Conservation (phyloP, 2,113 vertebrate genomes). For the Erythrolamprus reginae region DNA sequence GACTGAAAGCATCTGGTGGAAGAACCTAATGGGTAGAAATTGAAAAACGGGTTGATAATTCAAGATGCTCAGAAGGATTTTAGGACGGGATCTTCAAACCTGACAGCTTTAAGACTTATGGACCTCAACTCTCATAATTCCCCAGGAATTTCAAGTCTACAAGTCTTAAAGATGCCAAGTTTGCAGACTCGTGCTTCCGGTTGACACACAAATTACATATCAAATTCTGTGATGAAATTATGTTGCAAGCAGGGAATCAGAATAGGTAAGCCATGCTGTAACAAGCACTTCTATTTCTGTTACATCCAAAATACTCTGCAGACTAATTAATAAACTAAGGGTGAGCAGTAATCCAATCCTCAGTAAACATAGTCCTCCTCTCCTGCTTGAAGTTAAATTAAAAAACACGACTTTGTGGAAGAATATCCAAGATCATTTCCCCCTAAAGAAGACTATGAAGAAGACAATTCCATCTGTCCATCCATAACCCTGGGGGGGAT, state of each 20-base stretch:
- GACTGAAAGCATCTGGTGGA: neutral
- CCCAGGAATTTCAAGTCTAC: too few species aligned
- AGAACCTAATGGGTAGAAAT: too few species aligned
- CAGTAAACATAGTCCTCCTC: neutral
- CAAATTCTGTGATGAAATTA: neutral
- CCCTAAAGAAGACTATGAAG: neutral
- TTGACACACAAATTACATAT: neutral
- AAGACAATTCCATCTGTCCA: too few species aligned
- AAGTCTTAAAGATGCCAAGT: too few species aligned
- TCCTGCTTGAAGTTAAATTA: neutral
- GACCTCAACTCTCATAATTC: too few species aligned
- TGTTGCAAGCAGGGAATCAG: neutral
- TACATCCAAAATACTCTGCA: neutral
- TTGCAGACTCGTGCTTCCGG: neutral
- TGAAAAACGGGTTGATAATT: too few species aligned
- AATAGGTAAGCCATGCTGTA: neutral
- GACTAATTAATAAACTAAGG: neutral
- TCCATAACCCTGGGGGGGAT: too few species aligned
- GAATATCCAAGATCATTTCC: neutral
- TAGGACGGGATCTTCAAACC: neutral
- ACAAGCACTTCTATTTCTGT: neutral
- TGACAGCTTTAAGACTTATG: too few species aligned
- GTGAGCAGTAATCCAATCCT: neutral
- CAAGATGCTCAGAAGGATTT: neutral
- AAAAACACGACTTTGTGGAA: neutral